Evolutionary conservation across 2,113 vertebrate genomes (phyloP).

Genomic region (Psittacus erithacus): DNA sequence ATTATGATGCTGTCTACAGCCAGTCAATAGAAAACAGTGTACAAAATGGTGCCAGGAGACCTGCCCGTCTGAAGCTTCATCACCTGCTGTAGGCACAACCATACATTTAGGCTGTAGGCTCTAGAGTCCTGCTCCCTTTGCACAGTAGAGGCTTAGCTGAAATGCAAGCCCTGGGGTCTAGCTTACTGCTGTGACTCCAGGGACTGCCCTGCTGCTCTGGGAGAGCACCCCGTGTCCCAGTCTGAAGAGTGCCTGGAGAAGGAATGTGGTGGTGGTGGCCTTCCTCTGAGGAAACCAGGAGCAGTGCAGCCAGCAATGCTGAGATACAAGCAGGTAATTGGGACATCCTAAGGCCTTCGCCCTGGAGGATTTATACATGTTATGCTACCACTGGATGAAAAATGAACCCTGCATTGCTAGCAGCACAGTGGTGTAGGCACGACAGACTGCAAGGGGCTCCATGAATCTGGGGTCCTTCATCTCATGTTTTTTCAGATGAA

Average conservation of each 20-base stretch:
- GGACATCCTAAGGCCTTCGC: background rate
- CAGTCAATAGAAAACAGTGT: background rate
- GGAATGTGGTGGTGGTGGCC: background rate
- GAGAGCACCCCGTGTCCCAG: background rate
- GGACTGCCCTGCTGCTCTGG: background rate
- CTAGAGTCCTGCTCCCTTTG: background rate
- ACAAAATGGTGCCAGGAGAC: background rate
- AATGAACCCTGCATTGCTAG: background rate
- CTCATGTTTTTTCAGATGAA: background rate
- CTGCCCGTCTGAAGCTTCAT: background rate
- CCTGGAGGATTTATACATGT: background rate
- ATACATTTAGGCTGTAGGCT: background rate
- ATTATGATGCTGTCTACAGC: background rate
- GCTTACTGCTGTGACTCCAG: background rate
- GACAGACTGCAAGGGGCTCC: background rate
- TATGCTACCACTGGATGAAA: background rate
- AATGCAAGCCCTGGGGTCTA: background rate
- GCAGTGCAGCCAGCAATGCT: background rate
- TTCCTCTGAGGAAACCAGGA: background rate
- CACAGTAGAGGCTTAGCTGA: background rate
- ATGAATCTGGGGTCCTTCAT: background rate
- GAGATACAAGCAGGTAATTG: background rate
- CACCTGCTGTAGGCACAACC: background rate
- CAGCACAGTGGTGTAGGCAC: background rate
- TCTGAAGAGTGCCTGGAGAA: background rate